These are phyloP conservation scores for Peromyscus nudipes DNA, from an alignment of 2,797 vertebrate species.

Conservation along the genomic window DNA sequence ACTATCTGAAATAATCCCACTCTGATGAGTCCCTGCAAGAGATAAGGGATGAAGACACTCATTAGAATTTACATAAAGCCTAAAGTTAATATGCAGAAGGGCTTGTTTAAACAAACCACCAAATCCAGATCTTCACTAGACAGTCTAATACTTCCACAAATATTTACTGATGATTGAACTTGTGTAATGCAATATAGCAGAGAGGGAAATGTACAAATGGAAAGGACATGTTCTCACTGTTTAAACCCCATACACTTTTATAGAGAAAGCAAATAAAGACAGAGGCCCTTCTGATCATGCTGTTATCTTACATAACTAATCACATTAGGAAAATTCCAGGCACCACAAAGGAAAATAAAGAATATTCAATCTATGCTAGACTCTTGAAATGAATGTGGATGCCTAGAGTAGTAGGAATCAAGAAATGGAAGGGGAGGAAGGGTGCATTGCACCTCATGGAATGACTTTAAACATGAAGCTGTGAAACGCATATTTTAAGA, in stretches of 20 bases:
- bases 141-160: constrained; percentile 21
- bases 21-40: not conserved
- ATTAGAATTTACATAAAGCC: constrained; percentile 46
- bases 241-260: not conserved
- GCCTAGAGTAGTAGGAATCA: not conserved
- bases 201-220: not conserved
- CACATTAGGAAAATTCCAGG: too few species aligned
- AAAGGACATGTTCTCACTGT: not conserved
- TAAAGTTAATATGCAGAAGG: not conserved
- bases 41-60: not conserved
- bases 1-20: not conserved
- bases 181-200: not conserved
- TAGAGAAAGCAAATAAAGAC: not conserved
- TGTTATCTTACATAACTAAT: not conserved
- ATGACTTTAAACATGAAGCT: not conserved
- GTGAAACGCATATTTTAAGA: not conserved
- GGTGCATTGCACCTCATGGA: not conserved
- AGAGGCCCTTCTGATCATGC: not conserved
- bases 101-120: constrained; percentile 3
- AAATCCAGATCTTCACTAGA: constrained; percentile 10
- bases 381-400: not conserved
- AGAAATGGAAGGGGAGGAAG: not conserved
- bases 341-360: not conserved
- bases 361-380: not conserved
- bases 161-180: not conserved